Base-by-base conservation (phyloP, 2,888 invertebrate genomes). In the Ctena decussata region DNA sequence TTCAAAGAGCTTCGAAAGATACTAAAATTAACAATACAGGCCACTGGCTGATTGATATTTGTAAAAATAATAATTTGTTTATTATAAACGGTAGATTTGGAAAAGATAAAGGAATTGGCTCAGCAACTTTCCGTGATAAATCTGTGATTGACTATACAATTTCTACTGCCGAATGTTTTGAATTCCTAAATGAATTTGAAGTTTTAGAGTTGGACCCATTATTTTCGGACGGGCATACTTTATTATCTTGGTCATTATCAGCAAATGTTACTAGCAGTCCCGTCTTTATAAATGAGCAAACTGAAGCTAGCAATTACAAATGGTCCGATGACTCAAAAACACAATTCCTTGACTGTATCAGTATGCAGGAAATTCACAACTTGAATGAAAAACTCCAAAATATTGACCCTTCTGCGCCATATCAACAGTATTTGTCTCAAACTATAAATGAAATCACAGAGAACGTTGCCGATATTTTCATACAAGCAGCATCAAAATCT, bases 11-110 rank as follows among this genome's bases (percentile, higher is more conserved):
- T 3, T 37, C 69, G 15, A n/a, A 21, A 30, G 69, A 69, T 27
- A 69, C 30, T 32, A 69, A 69, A 30, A 69, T 30, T 15, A 69
- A 69, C 32, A 69, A 11, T 32, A 11, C 15, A 18, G 69, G 37
- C 3, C 6, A n/a, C 27, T 35, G 37, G 69, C 30, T 69, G 6
- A 69, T 30, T 27, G 69, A 69, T 35, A 18, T 69, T 6, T 69
- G 69, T 27, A 69, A 69, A 69, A 69, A 69, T 69, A 69, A 69
- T 69, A 69, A 69, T 69, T 21, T 69, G 6, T 69, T 69, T 30
- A 27, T 69, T 27, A 15, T 69, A 3, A 69, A 69, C 37, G 69
- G 32, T 6, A 6, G 69, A 69, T 11, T 37, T 21, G 69, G 69
- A 3, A 69, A 69, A 32, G 69, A 69, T 24, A 11, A 69, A 30